Evolutionary conservation across 1,140 invertebrate species (phyloP).

Genomic region (Drosophila melanogaster): Release_6_plus_ISO1_MT NT_033779.5:7164001-7164500

Average conservation of each 20-base stretch:
- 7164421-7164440: slow-evolving; percentile 6
- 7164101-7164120: slow-evolving; percentile 71
- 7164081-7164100: slow-evolving; percentile 61
- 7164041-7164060: slow-evolving; percentile 4
- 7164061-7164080: slow-evolving; percentile 15
- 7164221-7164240: slow-evolving; percentile 73
- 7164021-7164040: not conserved
- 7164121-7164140: slow-evolving; percentile 31
- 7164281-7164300: slow-evolving; percentile 4
- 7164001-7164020: slow-evolving; percentile 15
- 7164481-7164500: not conserved
- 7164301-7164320: slow-evolving; percentile 25
- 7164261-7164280: slow-evolving; percentile 29
- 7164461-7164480: slow-evolving; percentile 10
- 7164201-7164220: slow-evolving; percentile 25
- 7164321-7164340: slow-evolving; percentile 69
- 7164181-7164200: slow-evolving; percentile 69
- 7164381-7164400: slow-evolving; percentile 56
- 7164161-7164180: slow-evolving; percentile 68
- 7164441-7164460: slow-evolving; percentile 18
- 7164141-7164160: slow-evolving; percentile 70
- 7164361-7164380: slow-evolving; percentile 22
- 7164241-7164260: slow-evolving; percentile 68
- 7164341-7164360: slow-evolving; percentile 64
- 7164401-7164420: slow-evolving; percentile 53